Evolutionary conservation across 30 jellyfish, hydroid and myxozoan species (phyloP).

Genomic region (Turritopsis dohrnii): DNA sequence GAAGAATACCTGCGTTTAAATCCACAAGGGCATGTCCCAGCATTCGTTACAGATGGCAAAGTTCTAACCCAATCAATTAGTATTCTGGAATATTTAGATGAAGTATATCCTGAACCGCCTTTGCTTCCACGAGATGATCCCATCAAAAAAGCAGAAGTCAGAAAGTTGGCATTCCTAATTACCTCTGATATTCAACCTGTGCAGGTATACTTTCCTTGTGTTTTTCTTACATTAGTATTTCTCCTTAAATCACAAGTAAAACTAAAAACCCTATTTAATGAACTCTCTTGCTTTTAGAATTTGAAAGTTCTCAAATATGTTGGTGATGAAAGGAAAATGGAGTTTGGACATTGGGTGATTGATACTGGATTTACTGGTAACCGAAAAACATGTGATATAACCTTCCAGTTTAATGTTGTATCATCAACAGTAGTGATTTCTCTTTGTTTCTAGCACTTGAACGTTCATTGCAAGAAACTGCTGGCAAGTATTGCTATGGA

Average conservation of each 20-base stretch:
- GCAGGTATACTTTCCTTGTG: constrained; percentile 44
- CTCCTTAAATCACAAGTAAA: background rate
- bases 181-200: constrained; percentile 97
- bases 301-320: constrained; percentile 70
- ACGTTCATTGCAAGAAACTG: constrained; percentile 44
- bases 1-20: constrained; percentile 57
- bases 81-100: constrained; percentile 84
- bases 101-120: constrained; percentile 63
- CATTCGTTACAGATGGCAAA: constrained; percentile 62
- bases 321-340: constrained; percentile 95
- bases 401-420: background rate
- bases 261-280: background rate
- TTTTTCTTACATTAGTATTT: background rate
- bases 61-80: constrained; percentile 74
- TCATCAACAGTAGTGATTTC: background rate
- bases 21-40: constrained; percentile 79
- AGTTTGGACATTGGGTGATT: constrained; percentile 83
- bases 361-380: constrained; percentile 80
- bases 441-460: constrained; percentile 57
- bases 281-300: constrained; percentile 40
- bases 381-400: background rate
- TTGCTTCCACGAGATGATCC: constrained; percentile 66
- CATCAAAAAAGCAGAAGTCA: constrained; percentile 52
- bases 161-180: constrained; percentile 61
- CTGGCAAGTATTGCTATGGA: constrained; percentile 91